Percentiles rank a stretch among this genome's conserved stretches.
These are phyloP conservation scores for Alethe diademata DNA, from an alignment of 2,113 vertebrate genomes.

Conservation along the genomic window DNA sequence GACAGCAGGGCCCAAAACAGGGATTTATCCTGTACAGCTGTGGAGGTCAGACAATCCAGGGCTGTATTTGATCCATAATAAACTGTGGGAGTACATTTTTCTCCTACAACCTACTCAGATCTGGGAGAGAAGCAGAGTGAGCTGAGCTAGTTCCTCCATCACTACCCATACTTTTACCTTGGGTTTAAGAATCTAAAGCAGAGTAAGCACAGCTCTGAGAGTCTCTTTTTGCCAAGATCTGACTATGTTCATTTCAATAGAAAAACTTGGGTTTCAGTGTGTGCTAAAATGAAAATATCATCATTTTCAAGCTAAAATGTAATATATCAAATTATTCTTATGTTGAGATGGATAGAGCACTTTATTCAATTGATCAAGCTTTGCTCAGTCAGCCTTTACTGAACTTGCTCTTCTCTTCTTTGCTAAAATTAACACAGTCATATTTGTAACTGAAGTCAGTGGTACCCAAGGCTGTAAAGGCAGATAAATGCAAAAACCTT, in stretches of 20 bases:
- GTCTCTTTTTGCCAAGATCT: background rate
- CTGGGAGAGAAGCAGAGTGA: accelerated
- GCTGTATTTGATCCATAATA: background rate
- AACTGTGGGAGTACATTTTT: background rate
- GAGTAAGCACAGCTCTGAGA: background rate
- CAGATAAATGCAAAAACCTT: background rate
- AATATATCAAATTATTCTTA: background rate
- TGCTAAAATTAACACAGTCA: background rate
- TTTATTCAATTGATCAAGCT: background rate
- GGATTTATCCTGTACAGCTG: background rate
- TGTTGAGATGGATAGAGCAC: background rate
- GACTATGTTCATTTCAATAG: background rate
- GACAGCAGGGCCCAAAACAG: background rate
- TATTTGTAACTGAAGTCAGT: background rate
- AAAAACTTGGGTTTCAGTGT: background rate
- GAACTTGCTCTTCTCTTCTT: background rate
- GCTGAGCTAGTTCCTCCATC: background rate
- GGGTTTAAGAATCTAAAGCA: background rate
- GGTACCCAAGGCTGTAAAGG: background rate
- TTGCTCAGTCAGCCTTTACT: background rate
- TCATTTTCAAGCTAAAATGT: background rate
- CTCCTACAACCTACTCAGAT: background rate
- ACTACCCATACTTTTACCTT: background rate
- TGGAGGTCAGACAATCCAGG: background rate
- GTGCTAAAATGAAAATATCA: background rate